Conservation (phyloP, 2,113 vertebrate genomes). For the Crotalus horridus region DNA sequence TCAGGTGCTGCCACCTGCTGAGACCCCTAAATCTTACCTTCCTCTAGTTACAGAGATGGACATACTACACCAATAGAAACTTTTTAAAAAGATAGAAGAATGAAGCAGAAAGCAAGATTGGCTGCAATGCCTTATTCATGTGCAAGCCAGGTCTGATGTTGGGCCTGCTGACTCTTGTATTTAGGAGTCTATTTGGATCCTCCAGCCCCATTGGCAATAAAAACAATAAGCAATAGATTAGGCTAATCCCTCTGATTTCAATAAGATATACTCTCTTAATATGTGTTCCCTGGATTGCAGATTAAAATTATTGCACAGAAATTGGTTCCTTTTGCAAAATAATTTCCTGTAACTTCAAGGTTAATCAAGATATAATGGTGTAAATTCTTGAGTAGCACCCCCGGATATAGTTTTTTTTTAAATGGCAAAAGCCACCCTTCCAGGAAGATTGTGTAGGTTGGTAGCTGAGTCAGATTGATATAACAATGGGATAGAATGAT, state of each 20-base stretch:
- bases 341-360: neutral
- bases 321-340: neutral
- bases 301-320: neutral
- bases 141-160: neutral
- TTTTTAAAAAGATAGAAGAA: neutral
- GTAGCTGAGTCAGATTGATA: neutral
- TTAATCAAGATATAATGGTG: neutral
- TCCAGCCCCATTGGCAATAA: neutral
- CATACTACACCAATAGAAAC: neutral
- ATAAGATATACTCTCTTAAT: neutral
- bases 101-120: neutral
- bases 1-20: neutral
- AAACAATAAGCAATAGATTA: neutral
- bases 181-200: neutral
- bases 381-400: neutral
- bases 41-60: neutral
- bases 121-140: neutral
- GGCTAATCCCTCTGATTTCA: neutral
- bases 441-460: neutral
- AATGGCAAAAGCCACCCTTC: neutral
- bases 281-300: neutral
- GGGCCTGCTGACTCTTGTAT: neutral
- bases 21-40: neutral
- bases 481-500: neutral
- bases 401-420: neutral